A percentile compares a stretch with the other conserved stretches of the same genome.
Evolutionary conservation across 2,888 invertebrate genomes (phyloP).

Genomic region (Tortricodes alternella): DNA sequence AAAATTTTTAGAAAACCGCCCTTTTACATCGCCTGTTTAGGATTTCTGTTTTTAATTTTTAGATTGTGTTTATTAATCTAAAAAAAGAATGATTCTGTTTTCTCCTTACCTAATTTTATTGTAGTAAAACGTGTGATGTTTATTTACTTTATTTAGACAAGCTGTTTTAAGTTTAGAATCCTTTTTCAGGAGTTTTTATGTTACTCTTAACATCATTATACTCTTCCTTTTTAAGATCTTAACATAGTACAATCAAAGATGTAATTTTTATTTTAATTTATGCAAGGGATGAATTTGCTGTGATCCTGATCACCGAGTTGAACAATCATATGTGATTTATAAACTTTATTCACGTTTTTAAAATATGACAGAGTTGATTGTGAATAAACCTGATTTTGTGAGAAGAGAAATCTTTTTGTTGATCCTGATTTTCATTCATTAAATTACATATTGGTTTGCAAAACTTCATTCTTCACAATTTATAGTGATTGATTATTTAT

Average conservation of each 20-base stretch:
- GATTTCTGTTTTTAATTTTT: slow-evolving; percentile 11
- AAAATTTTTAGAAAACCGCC: no score
- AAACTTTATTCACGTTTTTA: slow-evolving; percentile 55
- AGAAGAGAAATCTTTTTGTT: slow-evolving; percentile 53
- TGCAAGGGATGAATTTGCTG: slow-evolving; percentile 56
- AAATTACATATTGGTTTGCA: slow-evolving; percentile 9
- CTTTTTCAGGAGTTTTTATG: slow-evolving; percentile 55
- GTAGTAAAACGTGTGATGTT: slow-evolving; percentile 33
- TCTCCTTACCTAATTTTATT: slow-evolving; percentile 10
- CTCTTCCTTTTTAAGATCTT: slow-evolving; percentile 56
- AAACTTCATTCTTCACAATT: not conserved
- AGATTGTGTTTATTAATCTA: slow-evolving; percentile 18
- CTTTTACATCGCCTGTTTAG: not conserved
- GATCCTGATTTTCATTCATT: slow-evolving; percentile 33
- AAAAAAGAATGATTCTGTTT: slow-evolving; percentile 19
- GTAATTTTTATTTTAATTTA: slow-evolving; percentile 52
- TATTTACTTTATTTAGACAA: slow-evolving; percentile 38
- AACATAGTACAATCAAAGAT: slow-evolving; percentile 58
- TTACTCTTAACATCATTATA: slow-evolving; percentile 50
- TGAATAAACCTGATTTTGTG: slow-evolving; percentile 30
- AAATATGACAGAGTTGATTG: slow-evolving; percentile 34
- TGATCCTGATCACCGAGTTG: slow-evolving; percentile 55
- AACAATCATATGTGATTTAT: slow-evolving; percentile 60
- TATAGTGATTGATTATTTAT: slow-evolving; percentile 29
- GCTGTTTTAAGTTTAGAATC: slow-evolving; percentile 52